These are phyloP conservation scores for Romanogobio albipinnatus DNA, from an alignment of 2,113 vertebrate species.

Conservation along the genomic window DNA sequence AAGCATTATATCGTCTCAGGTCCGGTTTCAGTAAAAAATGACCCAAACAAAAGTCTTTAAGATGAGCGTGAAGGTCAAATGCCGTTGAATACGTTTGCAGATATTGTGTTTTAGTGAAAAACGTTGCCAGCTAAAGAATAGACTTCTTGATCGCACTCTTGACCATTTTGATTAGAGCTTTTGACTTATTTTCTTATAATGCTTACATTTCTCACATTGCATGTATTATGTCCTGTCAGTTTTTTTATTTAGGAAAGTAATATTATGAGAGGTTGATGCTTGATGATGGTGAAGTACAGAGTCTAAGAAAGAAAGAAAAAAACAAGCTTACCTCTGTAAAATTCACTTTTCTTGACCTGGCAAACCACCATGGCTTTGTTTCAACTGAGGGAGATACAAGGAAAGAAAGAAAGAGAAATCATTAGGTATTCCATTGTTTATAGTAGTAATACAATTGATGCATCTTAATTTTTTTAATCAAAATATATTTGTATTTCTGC, in stretches of 20 bases:
- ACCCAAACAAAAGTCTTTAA: background rate
- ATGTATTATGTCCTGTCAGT: background rate
- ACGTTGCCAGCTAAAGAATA: too few relatives aligned
- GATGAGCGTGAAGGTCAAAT: background rate
- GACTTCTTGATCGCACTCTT: background rate
- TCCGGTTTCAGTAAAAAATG: background rate
- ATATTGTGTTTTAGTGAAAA: background rate
- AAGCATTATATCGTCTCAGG: background rate
- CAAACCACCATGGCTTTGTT: background rate
- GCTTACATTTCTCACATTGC: background rate
- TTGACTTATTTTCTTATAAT: background rate
- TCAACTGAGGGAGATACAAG: background rate
- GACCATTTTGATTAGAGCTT: background rate
- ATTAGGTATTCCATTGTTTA: background rate
- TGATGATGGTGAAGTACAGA: background rate
- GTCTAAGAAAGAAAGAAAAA: too few relatives aligned
- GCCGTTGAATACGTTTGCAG: background rate
- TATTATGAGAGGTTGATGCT: background rate
- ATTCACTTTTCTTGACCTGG: background rate
- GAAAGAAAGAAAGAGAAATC: background rate
- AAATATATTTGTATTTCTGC: background rate
- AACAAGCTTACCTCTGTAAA: background rate
- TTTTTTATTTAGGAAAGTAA: background rate
- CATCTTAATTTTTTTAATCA: background rate
- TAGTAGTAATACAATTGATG: background rate